These are phyloP conservation scores for Liopterus haemorrhoidalis DNA, from an alignment of 2,888 invertebrate species.

Conservation along the genomic window DNA sequence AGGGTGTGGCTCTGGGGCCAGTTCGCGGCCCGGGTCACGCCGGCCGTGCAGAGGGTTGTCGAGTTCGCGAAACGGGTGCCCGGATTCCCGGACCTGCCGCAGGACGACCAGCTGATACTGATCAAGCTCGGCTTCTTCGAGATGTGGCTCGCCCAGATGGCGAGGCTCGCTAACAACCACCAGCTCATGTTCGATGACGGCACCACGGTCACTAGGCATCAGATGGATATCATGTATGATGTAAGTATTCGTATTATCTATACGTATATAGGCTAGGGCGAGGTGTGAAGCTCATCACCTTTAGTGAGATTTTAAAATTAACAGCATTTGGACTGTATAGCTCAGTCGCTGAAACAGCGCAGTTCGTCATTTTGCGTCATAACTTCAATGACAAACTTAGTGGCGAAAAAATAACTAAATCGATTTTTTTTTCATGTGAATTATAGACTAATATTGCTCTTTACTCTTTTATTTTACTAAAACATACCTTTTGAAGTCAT, in stretches of 20 bases:
- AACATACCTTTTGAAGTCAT: too few relatives aligned
- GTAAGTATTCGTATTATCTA: slow-evolving; percentile 51
- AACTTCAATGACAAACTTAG: too few relatives aligned
- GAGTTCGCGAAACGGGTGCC: slow-evolving; percentile 95
- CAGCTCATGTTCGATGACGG: slow-evolving; percentile 88
- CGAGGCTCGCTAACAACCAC: slow-evolving; percentile 69
- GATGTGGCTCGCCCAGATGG: slow-evolving; percentile 85
- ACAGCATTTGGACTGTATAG: too few relatives aligned
- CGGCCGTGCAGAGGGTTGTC: slow-evolving; percentile 87
- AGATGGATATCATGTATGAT: slow-evolving; percentile 82
- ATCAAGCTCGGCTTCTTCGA: slow-evolving; percentile 97
- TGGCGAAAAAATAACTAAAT: too few relatives aligned
- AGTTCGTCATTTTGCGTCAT: too few relatives aligned
- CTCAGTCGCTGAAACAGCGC: too few relatives aligned
- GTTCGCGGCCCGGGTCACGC: slow-evolving; percentile 78
- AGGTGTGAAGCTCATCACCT: too few relatives aligned
- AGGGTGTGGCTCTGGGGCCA: slow-evolving; percentile 85
- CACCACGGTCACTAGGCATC: slow-evolving; percentile 71
- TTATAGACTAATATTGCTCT: too few relatives aligned
- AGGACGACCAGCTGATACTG: slow-evolving; percentile 94
- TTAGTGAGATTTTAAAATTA: too few relatives aligned
- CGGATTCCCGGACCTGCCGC: slow-evolving; percentile 81
- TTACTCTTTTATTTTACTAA: too few relatives aligned
- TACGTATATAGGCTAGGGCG: too few relatives aligned
- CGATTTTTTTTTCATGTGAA: too few relatives aligned